Evolutionary conservation across 2,888 invertebrate genomes (phyloP).

Genomic region (Eubasilissa splendida): DNA sequence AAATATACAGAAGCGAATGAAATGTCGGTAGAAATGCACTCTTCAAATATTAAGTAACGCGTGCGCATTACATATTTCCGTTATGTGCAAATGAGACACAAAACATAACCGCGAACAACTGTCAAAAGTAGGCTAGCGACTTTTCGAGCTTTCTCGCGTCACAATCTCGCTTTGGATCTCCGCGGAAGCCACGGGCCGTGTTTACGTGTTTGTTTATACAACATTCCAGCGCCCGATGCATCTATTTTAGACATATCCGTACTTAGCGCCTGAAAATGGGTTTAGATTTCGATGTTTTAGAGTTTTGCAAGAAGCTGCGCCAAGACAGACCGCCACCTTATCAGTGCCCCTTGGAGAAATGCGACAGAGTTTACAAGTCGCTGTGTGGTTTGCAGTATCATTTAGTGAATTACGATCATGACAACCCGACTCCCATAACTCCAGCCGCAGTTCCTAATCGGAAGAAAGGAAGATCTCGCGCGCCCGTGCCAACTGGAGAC

Average conservation of each 20-base stretch:
- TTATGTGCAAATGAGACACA: slow-evolving; percentile 50
- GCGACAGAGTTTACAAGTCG: slow-evolving; percentile 89
- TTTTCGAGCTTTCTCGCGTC: slow-evolving; percentile 46
- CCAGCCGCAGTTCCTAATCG: slow-evolving; percentile 76
- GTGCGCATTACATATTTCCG: slow-evolving; percentile 42
- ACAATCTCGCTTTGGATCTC: slow-evolving; percentile 29
- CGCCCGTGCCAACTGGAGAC: slow-evolving; percentile 74
- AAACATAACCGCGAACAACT: slow-evolving; percentile 54
- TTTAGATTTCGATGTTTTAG: slow-evolving; percentile 88
- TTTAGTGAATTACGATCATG: slow-evolving; percentile 88
- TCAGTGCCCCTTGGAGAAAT: slow-evolving; percentile 88
- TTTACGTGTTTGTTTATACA: slow-evolving; percentile 9
- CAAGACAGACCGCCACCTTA: slow-evolving; percentile 88
- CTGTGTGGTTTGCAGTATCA: slow-evolving; percentile 90
- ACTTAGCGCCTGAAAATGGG: slow-evolving; percentile 73
- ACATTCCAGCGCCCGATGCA: slow-evolving; percentile 2
- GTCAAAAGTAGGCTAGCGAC: slow-evolving; percentile 53
- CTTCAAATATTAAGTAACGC: slow-evolving; percentile 27
- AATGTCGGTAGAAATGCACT: slow-evolving; percentile 16
- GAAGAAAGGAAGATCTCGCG: slow-evolving; percentile 75
- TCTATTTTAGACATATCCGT: not conserved
- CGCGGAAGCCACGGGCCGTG: not conserved
- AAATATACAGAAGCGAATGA: not conserved
- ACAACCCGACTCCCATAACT: slow-evolving; percentile 79
- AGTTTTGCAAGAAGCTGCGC: slow-evolving; percentile 87